Percentiles rank a stretch among this genome's conserved stretches.
Conservation (phyloP, 2,113 vertebrate genomes). For the Mormoops blainvillei region DNA sequence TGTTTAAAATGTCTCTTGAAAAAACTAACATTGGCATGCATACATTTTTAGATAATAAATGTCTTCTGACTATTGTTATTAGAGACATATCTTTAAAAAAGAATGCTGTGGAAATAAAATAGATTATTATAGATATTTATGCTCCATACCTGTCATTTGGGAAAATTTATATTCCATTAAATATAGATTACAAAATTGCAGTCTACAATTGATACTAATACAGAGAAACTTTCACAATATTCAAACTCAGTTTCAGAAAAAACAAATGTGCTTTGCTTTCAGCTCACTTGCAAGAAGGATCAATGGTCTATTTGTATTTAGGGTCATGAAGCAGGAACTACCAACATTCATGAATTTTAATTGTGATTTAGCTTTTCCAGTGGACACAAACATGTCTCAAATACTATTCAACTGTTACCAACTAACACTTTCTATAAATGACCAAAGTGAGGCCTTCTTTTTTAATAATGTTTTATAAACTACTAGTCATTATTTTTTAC, state of each 20-base stretch:
- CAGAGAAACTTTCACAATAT: neutral
- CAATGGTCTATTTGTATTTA: constrained; percentile 27
- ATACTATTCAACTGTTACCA: neutral
- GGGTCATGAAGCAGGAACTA: neutral
- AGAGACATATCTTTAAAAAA: neutral
- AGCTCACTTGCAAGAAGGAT: neutral
- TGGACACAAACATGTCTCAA: neutral
- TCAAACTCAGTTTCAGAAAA: constrained; percentile 11
- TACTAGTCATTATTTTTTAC: neutral
- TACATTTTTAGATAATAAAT: neutral
- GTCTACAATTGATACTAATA: neutral
- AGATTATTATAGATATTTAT: neutral
- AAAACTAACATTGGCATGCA: neutral
- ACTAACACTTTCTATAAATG: neutral
- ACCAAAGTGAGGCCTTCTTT: neutral
- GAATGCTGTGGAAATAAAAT: neutral
- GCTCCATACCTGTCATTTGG: neutral
- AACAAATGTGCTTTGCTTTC: constrained; percentile 5
- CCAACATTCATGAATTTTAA: constrained; percentile 38
- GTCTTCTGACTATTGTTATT: neutral
- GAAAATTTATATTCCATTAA: neutral
- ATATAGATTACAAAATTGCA: neutral
- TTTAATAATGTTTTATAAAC: neutral
- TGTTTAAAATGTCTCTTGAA: neutral
- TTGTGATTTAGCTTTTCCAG: neutral